Evolutionary conservation across 2,888 invertebrate species (phyloP), one percentile per base, ranked within the genome.

Genomic region (Eulithis testata): DNA sequence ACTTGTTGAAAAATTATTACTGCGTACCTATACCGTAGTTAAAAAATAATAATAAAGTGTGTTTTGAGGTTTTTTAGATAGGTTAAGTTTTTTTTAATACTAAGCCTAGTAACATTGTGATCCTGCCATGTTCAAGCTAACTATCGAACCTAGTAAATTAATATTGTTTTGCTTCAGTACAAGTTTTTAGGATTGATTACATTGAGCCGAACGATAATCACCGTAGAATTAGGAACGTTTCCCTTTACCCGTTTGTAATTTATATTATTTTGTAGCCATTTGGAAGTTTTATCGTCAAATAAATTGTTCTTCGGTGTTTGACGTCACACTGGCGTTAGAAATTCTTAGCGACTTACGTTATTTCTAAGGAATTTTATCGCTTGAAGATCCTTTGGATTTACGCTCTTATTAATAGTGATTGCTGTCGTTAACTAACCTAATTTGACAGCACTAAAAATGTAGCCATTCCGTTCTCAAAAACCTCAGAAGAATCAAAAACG

Each of bases 251-350:
- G 60, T 63, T 65, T 60, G 65, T 75, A 69, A 75, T 76, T 74
- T 75, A 76, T 70, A 47, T 62, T 59, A 63, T 61, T 65, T 58
- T 65, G 66, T 65, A 63, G 65, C 64, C 53, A 43, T 71, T 70
- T 65, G 50, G 69, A 73, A 70, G 63, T 73, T 75, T 76, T 76
- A 77, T 76, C 56, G 74, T 11, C 60, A 21, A 54, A 68, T 74
- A 65, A 73, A 76, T 76, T 72, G 49, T 68, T 66, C 70, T 50
- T 57, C 45, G 63, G 63, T 59, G 58, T 72, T 75, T 76, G 70
- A 73, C 72, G 75, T 69, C 72, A 61, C 55, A 27, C 54, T 64
- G 63, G 57, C 63, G 52, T 61, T 56, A 53, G 51, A 51, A 64
- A 71, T 72, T 69, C 62, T 66, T 68, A 66, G 63, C 63, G 60